These are phyloP conservation scores for Andrena bucephala DNA, from an alignment of 2,888 invertebrate genomes.

Conservation along the genomic window DNA sequence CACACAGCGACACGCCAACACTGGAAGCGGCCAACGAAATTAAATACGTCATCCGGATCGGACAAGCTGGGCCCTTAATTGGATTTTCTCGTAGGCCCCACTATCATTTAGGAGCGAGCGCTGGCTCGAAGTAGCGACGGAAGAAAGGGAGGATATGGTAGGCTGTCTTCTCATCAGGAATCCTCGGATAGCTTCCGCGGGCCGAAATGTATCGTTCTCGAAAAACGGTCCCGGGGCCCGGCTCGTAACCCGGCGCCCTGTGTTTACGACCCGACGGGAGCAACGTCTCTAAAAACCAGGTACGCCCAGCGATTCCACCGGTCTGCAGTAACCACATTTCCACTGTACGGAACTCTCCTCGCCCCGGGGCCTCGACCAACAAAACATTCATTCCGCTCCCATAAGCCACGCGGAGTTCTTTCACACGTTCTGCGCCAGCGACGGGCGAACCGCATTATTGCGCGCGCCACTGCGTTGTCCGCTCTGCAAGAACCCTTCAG, in stretches of 20 bases:
- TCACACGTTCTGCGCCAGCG: slow-evolving; percentile 45
- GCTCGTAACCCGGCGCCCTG: slow-evolving; percentile 76
- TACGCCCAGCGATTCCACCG: slow-evolving; percentile 76
- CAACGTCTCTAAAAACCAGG: slow-evolving; percentile 77
- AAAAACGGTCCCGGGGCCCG: slow-evolving; percentile 65
- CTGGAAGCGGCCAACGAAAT: not conserved
- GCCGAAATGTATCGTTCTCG: slow-evolving; percentile 70
- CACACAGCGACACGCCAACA: not conserved
- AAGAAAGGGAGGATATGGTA: not conserved
- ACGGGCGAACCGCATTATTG: not conserved
- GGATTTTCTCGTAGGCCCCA: not conserved
- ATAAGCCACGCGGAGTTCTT: slow-evolving; percentile 40
- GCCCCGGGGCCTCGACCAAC: slow-evolving; percentile 34
- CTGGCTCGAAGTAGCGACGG: not conserved
- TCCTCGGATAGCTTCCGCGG: slow-evolving; percentile 70
- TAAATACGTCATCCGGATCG: not conserved
- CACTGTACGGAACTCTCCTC: slow-evolving; percentile 62
- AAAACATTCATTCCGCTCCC: slow-evolving; percentile 54
- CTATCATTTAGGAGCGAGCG: not conserved
- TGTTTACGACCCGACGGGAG: slow-evolving; percentile 80
- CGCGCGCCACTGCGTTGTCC: not conserved
- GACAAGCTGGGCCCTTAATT: not conserved
- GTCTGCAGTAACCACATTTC: slow-evolving; percentile 69
- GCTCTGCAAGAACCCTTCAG: not conserved
- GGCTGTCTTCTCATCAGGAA: slow-evolving; percentile 60